Conservation (phyloP, 35 echinoderm and acorn worm species). For the Acanthaster planci region DNA sequence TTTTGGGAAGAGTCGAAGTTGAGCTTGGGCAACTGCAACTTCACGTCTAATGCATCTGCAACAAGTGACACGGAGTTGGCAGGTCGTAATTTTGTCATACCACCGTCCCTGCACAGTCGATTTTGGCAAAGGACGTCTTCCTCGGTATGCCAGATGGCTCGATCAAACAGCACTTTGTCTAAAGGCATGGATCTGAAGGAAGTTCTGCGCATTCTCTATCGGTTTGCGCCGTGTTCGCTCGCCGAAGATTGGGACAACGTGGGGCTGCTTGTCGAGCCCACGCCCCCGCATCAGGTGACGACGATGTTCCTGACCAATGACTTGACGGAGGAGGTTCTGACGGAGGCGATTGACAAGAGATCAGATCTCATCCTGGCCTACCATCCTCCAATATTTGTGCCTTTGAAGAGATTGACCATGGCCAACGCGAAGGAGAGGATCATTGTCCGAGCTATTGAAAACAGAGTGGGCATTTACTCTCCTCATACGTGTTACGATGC, state of each 20-base stretch:
- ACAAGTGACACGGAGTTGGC: too few species aligned
- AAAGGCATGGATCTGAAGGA: conserved; percentile 41
- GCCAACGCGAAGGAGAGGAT: conserved; percentile 70
- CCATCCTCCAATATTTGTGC: conserved; percentile 89
- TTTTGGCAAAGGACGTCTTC: too few species aligned
- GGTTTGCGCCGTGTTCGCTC: conserved; percentile 71
- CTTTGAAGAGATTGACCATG: conserved; percentile 80
- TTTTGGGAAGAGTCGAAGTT: too few species aligned
- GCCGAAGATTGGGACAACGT: conserved; percentile 94
- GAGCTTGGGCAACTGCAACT: too few species aligned
- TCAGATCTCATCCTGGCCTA: conserved; percentile 78
- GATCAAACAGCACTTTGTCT: neutral
- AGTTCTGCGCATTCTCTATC: conserved; percentile 54
- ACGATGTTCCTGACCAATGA: conserved; percentile 87
- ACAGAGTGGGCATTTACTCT: conserved; percentile 78
- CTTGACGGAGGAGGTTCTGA: conserved; percentile 73
- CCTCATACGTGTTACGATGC: conserved; percentile 86
- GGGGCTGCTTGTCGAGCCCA: conserved; percentile 85
- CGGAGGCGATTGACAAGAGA: conserved; percentile 61
- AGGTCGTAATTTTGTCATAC: too few species aligned
- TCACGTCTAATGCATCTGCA: too few species aligned
- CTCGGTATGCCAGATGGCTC: too few species aligned
- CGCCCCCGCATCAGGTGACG: conserved; percentile 51
- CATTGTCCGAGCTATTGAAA: conserved; percentile 83
- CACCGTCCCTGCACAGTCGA: too few species aligned